A percentile compares a stretch with the other conserved stretches of the same genome.
Evolutionary conservation across 2,797 vertebrate species (phyloP).

Genomic region (Sternarchorhynchus goeldii): DNA sequence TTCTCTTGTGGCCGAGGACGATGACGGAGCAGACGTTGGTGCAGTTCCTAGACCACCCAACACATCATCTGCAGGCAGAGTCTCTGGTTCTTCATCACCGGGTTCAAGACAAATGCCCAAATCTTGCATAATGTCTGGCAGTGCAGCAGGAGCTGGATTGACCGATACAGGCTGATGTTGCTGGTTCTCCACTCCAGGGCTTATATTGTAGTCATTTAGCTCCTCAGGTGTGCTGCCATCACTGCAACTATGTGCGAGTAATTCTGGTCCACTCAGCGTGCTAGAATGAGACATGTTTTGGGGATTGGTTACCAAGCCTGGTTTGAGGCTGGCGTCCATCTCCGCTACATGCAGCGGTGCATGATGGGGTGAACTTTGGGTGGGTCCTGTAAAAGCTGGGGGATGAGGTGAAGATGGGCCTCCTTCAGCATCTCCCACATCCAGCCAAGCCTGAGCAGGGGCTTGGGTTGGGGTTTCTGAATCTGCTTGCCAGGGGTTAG

Average conservation of each 20-base stretch:
- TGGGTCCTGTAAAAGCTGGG: constrained; percentile 31
- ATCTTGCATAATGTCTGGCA: constrained; percentile 64
- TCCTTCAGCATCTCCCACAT: constrained; percentile 51
- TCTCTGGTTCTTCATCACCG: constrained; percentile 63
- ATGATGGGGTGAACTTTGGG: constrained; percentile 21
- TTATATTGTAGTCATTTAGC: constrained; percentile 70
- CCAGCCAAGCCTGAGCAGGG: constrained; percentile 62
- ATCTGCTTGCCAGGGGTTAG: constrained; percentile 62
- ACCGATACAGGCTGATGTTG: constrained; percentile 36
- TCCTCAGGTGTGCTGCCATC: constrained; percentile 80
- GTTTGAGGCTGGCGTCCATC: constrained; percentile 39
- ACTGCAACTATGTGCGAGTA: constrained; percentile 75
- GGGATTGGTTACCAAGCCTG: constrained; percentile 30
- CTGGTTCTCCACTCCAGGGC: constrained; percentile 61
- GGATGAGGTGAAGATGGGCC: constrained; percentile 39
- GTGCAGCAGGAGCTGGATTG: constrained; percentile 26
- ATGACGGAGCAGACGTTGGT: constrained; percentile 68
- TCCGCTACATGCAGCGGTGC: constrained; percentile 25
- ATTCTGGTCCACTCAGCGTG: constrained; percentile 71
- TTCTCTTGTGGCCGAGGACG: constrained; percentile 73
- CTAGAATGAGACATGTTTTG: constrained; percentile 69
- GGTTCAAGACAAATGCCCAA: constrained; percentile 60
- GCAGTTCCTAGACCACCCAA: constrained; percentile 65
- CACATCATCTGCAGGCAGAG: constrained; percentile 72
- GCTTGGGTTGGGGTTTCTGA: constrained; percentile 63